These are phyloP conservation scores for Phragmatobia fuliginosa DNA, from an alignment of 2,888 invertebrate genomes.

Conservation along the genomic window DNA sequence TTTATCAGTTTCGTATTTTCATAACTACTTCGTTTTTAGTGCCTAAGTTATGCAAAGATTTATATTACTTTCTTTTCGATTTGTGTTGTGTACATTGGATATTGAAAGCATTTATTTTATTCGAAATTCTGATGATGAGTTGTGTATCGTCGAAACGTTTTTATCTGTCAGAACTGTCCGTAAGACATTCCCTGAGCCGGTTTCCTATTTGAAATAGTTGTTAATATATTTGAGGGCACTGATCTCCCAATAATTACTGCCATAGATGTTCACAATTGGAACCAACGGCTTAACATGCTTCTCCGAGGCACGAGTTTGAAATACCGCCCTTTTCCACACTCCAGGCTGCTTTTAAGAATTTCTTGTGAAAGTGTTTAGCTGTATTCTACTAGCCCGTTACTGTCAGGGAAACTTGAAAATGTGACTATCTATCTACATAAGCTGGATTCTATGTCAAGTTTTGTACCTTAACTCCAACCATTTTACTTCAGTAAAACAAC, in stretches of 20 bases:
- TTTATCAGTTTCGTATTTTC: slow-evolving; percentile 10
- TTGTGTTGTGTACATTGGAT: neutral
- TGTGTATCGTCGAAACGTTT: neutral
- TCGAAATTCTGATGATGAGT: neutral
- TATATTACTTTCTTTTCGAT: neutral
- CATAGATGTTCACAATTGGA: too few relatives aligned
- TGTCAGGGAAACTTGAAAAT: neutral
- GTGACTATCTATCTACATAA: neutral
- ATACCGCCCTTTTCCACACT: too few relatives aligned
- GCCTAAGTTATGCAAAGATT: neutral
- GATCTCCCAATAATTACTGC: too few relatives aligned
- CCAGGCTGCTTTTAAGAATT: too few relatives aligned
- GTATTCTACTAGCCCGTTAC: too few relatives aligned
- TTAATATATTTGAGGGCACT: too few relatives aligned
- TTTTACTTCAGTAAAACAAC: neutral
- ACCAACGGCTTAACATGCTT: too few relatives aligned
- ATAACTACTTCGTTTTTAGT: neutral
- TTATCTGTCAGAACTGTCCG: neutral
- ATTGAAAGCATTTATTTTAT: neutral
- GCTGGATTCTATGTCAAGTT: neutral
- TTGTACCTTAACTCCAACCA: neutral
- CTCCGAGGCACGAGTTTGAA: too few relatives aligned
- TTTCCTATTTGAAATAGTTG: too few relatives aligned
- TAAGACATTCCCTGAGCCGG: too few relatives aligned
- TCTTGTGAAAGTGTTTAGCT: too few relatives aligned